Conservation (phyloP, 2,888 invertebrate species). For the Lutraria lutraria region DNA sequence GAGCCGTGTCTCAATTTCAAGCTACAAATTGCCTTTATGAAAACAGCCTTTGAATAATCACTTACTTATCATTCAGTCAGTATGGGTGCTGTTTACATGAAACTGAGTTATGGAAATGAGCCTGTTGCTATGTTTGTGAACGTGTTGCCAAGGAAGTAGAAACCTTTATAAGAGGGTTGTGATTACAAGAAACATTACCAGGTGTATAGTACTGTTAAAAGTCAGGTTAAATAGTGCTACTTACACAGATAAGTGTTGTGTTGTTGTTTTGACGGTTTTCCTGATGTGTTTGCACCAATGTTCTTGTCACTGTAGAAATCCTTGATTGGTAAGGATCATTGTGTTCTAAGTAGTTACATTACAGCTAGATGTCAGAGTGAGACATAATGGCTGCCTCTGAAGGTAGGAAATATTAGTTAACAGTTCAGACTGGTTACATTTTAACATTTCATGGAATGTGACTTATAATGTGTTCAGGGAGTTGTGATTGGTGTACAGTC, state of each 20-base stretch:
- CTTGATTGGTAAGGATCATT: not conserved
- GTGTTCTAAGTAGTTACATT: not conserved
- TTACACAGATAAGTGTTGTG: constrained; percentile 3
- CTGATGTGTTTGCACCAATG: not conserved
- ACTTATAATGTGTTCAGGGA: constrained; percentile 28
- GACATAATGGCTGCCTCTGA: not conserved
- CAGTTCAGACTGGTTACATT: not conserved
- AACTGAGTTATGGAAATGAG: not conserved
- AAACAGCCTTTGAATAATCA: not conserved
- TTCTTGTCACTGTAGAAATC: constrained; percentile 7
- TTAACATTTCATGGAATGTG: not conserved
- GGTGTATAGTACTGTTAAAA: not conserved
- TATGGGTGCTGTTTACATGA: not conserved
- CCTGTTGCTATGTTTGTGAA: not conserved
- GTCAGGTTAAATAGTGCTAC: not conserved
- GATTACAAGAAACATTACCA: constrained; percentile 12
- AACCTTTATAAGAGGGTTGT: not conserved
- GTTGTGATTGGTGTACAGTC: not conserved
- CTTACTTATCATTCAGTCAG: not conserved
- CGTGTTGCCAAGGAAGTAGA: not conserved
- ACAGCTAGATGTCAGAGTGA: not conserved
- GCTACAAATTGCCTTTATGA: not conserved
- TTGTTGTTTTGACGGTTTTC: not conserved
- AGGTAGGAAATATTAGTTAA: not conserved
- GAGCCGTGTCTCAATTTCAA: not conserved